phyloP scores from a whole-genome alignment of 2,888 invertebrate species.

The Nudaria mundana region DNA sequence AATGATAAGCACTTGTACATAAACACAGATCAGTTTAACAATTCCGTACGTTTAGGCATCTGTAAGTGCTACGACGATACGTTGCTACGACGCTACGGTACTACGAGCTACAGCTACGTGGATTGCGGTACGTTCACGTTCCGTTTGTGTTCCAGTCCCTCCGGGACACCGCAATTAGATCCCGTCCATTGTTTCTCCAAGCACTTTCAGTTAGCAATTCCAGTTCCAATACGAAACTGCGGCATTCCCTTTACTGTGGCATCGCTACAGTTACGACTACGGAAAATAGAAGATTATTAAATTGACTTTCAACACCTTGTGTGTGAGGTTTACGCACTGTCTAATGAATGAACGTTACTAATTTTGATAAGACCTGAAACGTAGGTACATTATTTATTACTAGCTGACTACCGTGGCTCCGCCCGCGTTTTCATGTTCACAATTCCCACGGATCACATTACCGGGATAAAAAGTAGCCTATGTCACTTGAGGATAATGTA shows the following conservation, averaged over 20 bases:
- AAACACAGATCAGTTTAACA: slow-evolving; percentile 22
- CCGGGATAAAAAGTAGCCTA: too few relatives aligned
- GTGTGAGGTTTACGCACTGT: slow-evolving; percentile 16
- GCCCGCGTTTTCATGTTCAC: too few relatives aligned
- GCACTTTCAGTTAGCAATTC: slow-evolving; percentile 55
- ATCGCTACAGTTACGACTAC: slow-evolving; percentile 22
- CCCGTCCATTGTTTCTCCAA: slow-evolving; percentile 53
- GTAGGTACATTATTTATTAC: too few relatives aligned
- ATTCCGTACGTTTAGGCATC: slow-evolving; percentile 20
- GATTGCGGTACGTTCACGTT: slow-evolving; percentile 41
- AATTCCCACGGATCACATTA: too few relatives aligned
- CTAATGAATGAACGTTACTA: slow-evolving; percentile 19
- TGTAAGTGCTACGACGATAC: slow-evolving; percentile 18
- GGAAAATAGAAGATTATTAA: slow-evolving; percentile 27
- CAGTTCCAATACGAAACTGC: slow-evolving; percentile 42
- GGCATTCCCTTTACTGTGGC: slow-evolving; percentile 41
- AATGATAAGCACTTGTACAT: too few relatives aligned
- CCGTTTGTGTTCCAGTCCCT: slow-evolving; percentile 36
- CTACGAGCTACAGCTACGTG: slow-evolving; percentile 25
- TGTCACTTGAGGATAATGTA: too few relatives aligned
- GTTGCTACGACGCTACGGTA: slow-evolving; percentile 23
- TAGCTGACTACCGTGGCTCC: too few relatives aligned
- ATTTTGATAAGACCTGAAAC: slow-evolving; percentile 12
- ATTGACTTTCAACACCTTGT: slow-evolving; percentile 23
- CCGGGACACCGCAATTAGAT: slow-evolving; percentile 40